Percentiles rank a stretch among this genome's conserved stretches.
phyloP scores from a whole-genome alignment of 2,888 invertebrate genomes.

The Apoda limacodes region DNA sequence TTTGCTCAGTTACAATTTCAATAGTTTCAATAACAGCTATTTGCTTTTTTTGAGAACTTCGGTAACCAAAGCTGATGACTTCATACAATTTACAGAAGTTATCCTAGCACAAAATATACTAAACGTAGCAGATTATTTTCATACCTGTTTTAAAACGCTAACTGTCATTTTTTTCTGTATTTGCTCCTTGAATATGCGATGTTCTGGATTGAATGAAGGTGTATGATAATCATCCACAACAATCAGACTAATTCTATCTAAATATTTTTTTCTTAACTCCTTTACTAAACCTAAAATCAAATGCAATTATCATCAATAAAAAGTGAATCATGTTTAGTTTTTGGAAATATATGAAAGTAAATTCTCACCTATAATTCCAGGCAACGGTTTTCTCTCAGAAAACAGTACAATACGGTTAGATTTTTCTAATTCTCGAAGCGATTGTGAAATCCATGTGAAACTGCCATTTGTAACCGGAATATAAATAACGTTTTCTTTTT shows the following conservation, averaged over 20 bases:
- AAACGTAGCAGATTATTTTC: background rate
- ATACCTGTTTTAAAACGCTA: constrained; percentile 66
- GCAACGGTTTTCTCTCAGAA: constrained; percentile 32
- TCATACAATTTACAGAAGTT: background rate
- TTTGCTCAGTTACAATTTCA: too few relatives aligned
- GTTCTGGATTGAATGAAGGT: constrained; percentile 56
- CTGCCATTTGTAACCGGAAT: constrained; percentile 29
- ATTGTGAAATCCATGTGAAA: constrained; percentile 32
- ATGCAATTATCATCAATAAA: background rate
- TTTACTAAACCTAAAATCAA: constrained; percentile 72
- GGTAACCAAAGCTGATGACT: too few relatives aligned
- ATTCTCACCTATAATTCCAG: constrained; percentile 33
- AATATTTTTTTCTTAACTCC: constrained; percentile 73
- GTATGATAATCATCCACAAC: constrained; percentile 56
- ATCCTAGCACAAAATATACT: background rate
- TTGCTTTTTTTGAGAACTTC: too few relatives aligned
- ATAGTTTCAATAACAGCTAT: too few relatives aligned
- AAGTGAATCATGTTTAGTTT: constrained; percentile 1
- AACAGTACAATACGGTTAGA: constrained; percentile 30
- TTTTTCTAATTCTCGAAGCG: constrained; percentile 29
- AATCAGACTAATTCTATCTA: constrained; percentile 48
- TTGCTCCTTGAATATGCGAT: constrained; percentile 59
- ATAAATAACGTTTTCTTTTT: constrained; percentile 23
- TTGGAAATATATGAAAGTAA: background rate
- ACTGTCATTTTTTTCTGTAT: constrained; percentile 72